Base-by-base conservation (phyloP, 53 echinoderm and acorn worm genomes). In the Arbacia lixula region DNA sequence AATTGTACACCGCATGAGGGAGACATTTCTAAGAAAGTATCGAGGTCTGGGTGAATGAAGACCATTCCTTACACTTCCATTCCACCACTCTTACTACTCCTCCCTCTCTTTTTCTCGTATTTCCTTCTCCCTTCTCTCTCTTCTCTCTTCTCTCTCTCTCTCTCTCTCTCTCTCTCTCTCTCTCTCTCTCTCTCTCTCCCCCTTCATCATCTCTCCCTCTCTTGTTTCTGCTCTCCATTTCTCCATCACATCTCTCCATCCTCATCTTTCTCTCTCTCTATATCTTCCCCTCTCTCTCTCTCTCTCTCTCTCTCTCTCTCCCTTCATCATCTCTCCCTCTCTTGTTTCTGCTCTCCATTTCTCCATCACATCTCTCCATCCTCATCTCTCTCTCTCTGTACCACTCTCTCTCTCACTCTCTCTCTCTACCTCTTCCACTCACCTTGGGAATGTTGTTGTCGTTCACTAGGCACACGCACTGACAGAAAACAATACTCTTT, bases 211-310 rank as follows among this genome's bases (percentile, higher is more conserved):
- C n/a, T 21, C 11, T 58, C 25, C 25, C 11, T 58, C 29, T 58
- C n/a, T 21, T 58, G 0, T 12, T 24, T 8, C 14, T 22, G 24
- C 25, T 22, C 5, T 1, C 2, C 3, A 1, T 57, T 29, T 2
- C 9, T 17, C 24, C 19, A 3, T n/a, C 10, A 26, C 58, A 8
- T 17, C 58, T 8, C 58, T 29, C 24, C 58, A 5, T 58, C 25
- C 58, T 24, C 25, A 57, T 54, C 54, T 54, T 24, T 54, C 55
- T 55, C 55, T 55, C 55, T 55, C 55, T 55, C 55, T 55, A 20
- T 12, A 20, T 2, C 4, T 12, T 25, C 5, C 5, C n/a, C 55
- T 55, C 55, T 12, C 20, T 16, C n/a, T 55, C 5, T 3, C 5
- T 25, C n/a, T 12, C 1, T 19, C 58, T 8, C 28, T 57, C 21